phyloP scores from a whole-genome alignment of 1,140 invertebrate species.

The Plectrocnemia conspersa region DNA sequence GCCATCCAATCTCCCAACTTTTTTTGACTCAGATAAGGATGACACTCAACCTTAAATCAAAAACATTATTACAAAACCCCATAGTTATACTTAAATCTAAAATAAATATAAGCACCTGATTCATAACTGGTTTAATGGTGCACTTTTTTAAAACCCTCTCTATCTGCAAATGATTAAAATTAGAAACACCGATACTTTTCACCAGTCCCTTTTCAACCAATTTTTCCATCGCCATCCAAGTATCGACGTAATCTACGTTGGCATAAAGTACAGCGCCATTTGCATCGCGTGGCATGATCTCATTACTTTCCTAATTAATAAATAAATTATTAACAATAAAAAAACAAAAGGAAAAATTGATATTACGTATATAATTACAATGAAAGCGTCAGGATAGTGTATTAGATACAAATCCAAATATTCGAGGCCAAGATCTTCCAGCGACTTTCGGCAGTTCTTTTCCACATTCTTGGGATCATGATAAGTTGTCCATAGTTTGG shows the following conservation, averaged over 20 bases:
- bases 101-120: conserved; percentile 61
- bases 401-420: conserved; percentile 76
- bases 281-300: conserved; percentile 48
- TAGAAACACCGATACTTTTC: conserved; percentile 77
- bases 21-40: conserved; percentile 70
- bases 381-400: conserved; percentile 62
- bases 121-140: conserved; percentile 65
- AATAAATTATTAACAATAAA: background rate
- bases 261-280: conserved; percentile 58
- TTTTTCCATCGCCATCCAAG: conserved; percentile 78
- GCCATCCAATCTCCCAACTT: conserved; percentile 66
- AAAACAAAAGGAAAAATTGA: too few relatives aligned
- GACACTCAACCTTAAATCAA: conserved; percentile 67
- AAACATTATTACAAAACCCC: too few relatives aligned
- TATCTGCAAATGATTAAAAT: conserved; percentile 77
- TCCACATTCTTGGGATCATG: conserved; percentile 60
- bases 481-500: conserved; percentile 69
- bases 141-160: conserved; percentile 59
- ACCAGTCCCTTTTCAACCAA: conserved; percentile 64
- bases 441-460: conserved; percentile 54
- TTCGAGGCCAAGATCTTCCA: conserved; percentile 62
- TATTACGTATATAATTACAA: conserved; percentile 6
- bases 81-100: too few relatives aligned
- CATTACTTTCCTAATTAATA: conserved; percentile 26
- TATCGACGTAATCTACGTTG: conserved; percentile 69